Percentiles rank a stretch among this genome's conserved stretches.
These are phyloP conservation scores for Gymnarchus niloticus DNA, from an alignment of 2,113 vertebrate species.

Conservation along the genomic window DNA sequence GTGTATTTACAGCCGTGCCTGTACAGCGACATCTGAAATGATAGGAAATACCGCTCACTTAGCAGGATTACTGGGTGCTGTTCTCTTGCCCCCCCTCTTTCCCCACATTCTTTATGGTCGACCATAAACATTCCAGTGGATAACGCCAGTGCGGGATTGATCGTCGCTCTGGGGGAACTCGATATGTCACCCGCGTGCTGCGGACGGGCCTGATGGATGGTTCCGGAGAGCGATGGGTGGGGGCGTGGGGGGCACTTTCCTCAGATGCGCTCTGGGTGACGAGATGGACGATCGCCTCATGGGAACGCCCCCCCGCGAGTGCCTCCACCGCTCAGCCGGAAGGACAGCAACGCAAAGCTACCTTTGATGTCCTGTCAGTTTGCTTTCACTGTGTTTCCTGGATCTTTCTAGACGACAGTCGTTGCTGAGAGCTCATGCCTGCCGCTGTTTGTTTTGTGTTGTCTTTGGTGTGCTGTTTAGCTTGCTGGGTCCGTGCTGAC, in stretches of 20 bases:
- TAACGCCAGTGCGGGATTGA: slow-evolving; percentile 62
- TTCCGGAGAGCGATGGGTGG: neutral
- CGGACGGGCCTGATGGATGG: neutral
- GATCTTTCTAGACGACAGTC: neutral
- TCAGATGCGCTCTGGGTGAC: neutral
- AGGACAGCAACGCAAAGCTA: too few relatives aligned
- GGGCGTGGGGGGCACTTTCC: neutral
- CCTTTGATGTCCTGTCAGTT: too few relatives aligned
- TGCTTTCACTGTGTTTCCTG: neutral
- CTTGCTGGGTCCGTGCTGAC: neutral
- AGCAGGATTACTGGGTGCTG: slow-evolving; percentile 73
- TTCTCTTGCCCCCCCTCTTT: slow-evolving; percentile 62
- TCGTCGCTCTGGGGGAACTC: slow-evolving; percentile 63
- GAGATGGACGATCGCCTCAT: neutral
- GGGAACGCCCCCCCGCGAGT: too few relatives aligned
- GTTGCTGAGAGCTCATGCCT: neutral
- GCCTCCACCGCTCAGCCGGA: too few relatives aligned
- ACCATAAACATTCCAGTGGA: slow-evolving; percentile 74
- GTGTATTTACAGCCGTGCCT: slow-evolving; percentile 62
- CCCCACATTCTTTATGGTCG: slow-evolving; percentile 71
- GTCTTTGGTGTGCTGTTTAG: neutral
- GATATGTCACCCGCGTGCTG: slow-evolving; percentile 56
- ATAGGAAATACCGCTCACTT: slow-evolving; percentile 76
- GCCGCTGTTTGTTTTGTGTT: neutral
- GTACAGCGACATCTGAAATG: slow-evolving; percentile 63